Percentiles rank a stretch among this genome's conserved stretches.
These are phyloP conservation scores for Eutrigla gurnardus DNA, from an alignment of 2,797 vertebrate species.

Conservation along the genomic window DNA sequence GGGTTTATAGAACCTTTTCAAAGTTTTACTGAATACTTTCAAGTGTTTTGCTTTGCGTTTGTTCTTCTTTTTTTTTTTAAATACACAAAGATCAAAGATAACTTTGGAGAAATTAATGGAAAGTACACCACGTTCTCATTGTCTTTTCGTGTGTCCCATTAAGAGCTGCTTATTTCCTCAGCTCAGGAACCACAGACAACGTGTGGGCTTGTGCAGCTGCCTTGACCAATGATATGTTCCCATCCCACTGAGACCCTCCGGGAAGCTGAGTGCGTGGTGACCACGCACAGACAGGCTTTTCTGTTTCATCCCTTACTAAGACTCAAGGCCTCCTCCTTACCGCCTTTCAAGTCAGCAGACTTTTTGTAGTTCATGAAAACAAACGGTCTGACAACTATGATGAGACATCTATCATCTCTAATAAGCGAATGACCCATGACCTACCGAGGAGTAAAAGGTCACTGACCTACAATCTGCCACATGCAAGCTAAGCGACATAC, in stretches of 20 bases:
- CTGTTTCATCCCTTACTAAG: conserved; percentile 7
- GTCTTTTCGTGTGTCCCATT: conserved; percentile 14
- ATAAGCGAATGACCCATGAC: conserved; percentile 45
- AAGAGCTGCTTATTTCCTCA: conserved; percentile 45
- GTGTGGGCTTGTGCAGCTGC: conserved; percentile 55
- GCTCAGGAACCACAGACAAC: conserved; percentile 36
- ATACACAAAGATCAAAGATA: conserved; percentile 1
- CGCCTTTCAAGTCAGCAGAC: background rate
- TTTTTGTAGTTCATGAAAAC: conserved; percentile 1
- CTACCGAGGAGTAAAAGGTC: conserved; percentile 39
- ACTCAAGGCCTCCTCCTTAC: conserved; percentile 4
- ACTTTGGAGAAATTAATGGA: conserved; percentile 12
- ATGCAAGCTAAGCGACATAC: conserved; percentile 11
- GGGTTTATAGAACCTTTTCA: conserved; percentile 14
- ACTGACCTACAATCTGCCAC: conserved; percentile 18
- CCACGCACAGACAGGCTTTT: conserved; percentile 15
- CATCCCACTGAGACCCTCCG: conserved; percentile 40
- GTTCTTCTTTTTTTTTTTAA: conserved; percentile 12
- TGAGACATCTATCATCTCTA: conserved; percentile 20
- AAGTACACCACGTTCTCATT: conserved; percentile 34
- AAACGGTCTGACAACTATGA: background rate
- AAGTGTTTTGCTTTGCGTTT: conserved; percentile 6
- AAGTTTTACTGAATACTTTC: conserved; percentile 17
- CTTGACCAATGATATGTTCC: conserved; percentile 49
- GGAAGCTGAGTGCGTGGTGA: conserved; percentile 39